Percentiles rank a stretch among this genome's conserved stretches.
Evolutionary conservation across 2,113 vertebrate species (phyloP).

Genomic region (Poeciliopsis occidentalis): DNA sequence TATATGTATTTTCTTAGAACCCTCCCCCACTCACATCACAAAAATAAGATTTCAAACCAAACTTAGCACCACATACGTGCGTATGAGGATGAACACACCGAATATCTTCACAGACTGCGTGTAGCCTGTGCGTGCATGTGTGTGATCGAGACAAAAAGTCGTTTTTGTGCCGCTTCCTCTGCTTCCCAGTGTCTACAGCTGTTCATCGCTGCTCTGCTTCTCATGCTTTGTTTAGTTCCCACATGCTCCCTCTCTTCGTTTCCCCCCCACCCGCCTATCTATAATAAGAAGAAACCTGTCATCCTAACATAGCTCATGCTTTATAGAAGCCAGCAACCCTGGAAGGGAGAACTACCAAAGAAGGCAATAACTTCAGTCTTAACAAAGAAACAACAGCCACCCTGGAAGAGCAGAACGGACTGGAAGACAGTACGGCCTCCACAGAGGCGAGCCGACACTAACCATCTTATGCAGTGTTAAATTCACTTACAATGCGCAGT

Average conservation of each 20-base stretch:
- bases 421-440: slow-evolving; percentile 24
- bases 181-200: slow-evolving; percentile 44
- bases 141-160: slow-evolving; percentile 23
- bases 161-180: slow-evolving; percentile 40
- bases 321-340: slow-evolving; percentile 53
- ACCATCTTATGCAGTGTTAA: background rate
- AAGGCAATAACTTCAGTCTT: slow-evolving; percentile 59
- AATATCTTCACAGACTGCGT: slow-evolving; percentile 27
- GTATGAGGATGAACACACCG: slow-evolving; percentile 41
- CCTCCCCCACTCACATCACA: background rate
- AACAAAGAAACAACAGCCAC: slow-evolving; percentile 42
- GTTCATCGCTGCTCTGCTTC: slow-evolving; percentile 43
- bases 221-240: slow-evolving; percentile 56
- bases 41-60: slow-evolving; percentile 12
- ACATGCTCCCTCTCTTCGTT: background rate
- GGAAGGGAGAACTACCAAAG: slow-evolving; percentile 60
- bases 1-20: background rate
- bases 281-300: slow-evolving; percentile 64
- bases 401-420: slow-evolving; percentile 55
- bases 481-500: background rate
- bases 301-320: slow-evolving; percentile 44
- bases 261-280: background rate
- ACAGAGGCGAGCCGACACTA: slow-evolving; percentile 23
- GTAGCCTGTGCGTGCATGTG: slow-evolving; percentile 39
- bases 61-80: slow-evolving; percentile 9